phyloP scores from a whole-genome alignment of 2,888 invertebrate genomes.

The Meteorus colon region DNA sequence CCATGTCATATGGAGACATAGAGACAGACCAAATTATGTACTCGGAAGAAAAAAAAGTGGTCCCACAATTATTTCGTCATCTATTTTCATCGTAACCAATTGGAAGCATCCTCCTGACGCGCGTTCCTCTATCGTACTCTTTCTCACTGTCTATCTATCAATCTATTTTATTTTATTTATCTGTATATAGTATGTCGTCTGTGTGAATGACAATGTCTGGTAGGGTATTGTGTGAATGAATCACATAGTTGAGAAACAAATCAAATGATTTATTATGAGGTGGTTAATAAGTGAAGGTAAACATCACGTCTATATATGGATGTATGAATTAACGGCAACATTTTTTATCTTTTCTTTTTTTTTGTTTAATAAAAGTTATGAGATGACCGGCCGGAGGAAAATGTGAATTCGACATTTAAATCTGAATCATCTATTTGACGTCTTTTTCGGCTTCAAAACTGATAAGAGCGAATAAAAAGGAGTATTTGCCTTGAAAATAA shows the following conservation, averaged over 20 bases:
- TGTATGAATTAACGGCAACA: not conserved
- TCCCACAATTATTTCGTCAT: constrained; percentile 39
- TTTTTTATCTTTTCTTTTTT: too few species aligned
- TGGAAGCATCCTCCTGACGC: constrained; percentile 19
- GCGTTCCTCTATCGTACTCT: not conserved
- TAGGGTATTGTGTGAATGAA: not conserved
- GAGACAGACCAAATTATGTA: not conserved
- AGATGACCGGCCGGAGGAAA: too few species aligned
- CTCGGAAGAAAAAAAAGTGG: constrained; percentile 1
- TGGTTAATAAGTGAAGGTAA: not conserved
- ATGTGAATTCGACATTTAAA: too few species aligned
- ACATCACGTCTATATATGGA: not conserved
- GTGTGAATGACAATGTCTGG: not conserved
- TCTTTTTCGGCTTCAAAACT: not conserved
- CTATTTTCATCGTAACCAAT: constrained; percentile 39
- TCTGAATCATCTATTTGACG: too few species aligned
- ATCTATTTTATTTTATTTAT: constrained; percentile 16
- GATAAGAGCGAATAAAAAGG: not conserved
- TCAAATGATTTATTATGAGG: not conserved
- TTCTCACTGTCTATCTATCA: constrained; percentile 15
- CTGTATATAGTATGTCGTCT: not conserved
- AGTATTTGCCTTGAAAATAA: not conserved
- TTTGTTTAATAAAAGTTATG: too few species aligned
- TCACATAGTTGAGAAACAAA: not conserved
- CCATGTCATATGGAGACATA: not conserved